Base-by-base conservation (phyloP, 2,888 invertebrate species). In the Ectobius pallidus region DNA sequence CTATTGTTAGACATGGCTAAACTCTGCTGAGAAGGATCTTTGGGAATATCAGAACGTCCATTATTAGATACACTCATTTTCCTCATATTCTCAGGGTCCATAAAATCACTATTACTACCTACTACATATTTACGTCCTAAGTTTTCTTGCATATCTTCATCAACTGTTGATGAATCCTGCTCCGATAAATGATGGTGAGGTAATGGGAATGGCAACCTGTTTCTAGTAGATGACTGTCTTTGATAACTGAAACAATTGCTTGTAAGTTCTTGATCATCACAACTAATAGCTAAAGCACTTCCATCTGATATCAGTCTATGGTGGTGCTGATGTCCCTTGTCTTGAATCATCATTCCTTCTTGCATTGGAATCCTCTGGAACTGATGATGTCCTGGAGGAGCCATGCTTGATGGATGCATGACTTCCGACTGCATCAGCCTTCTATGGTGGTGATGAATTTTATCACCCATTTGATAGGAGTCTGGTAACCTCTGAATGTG, bases 221-320 rank as follows among this genome's bases (percentile, higher is more conserved):
- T 71, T 25, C 68, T 22, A 14, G 63, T 55, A 16, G 71, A 71
- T n/a, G 75, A 61, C 22, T 71, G 69, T 58, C 73, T 61, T 34
- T 75, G 75, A 68, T 75, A 75, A 44, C 71, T 75, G 42, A 75
- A 75, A 39, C 73, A 73, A 22, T 75, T 73, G 52, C 75, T 71
- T 20, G 71, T 63, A 18, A 74, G 67, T 32, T 72, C 69, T 18
- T 70, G 49, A 7, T 70, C 65, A 42, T 65, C 44, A 58, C 58
- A 58, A 7, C n/a, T 30, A 14, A 58, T n/a, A 3, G 25, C 22
- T 42, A 65, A 39, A 20, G 65, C 42, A 65, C 42, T 42, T 3
- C 44, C 25, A 16, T 65, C 65, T 30, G 58, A 58, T 30, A 30
- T 58, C 58, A 58, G 18, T 58, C 32, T 58, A n/a, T 18, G 27